Evolutionary conservation across 1,140 invertebrate genomes (phyloP).

Genomic region (Euwallacea similis): DNA sequence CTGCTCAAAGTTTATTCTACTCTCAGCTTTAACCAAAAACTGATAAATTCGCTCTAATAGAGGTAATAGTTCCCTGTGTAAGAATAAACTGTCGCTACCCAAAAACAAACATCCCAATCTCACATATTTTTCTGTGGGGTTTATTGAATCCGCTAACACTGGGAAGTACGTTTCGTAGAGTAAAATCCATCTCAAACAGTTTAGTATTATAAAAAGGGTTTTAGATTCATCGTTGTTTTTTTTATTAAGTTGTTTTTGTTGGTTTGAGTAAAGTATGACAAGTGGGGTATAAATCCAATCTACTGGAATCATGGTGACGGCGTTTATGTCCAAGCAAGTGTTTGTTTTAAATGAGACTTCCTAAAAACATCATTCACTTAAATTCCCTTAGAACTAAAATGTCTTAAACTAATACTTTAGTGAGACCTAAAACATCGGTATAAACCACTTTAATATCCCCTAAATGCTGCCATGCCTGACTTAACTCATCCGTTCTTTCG

Average conservation of each 20-base stretch:
- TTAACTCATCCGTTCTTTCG: constrained; percentile 54
- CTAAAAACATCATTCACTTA: too few species aligned
- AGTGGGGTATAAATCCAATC: constrained; percentile 72
- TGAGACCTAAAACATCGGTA: constrained; percentile 55
- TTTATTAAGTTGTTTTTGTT: constrained; percentile 51
- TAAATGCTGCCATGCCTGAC: constrained; percentile 54
- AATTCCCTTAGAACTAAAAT: too few species aligned
- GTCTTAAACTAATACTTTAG: constrained; percentile 40
- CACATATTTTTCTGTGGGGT: constrained; percentile 60
- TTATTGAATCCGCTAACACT: constrained; percentile 57
- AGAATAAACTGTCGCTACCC: constrained; percentile 61
- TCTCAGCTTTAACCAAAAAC: constrained; percentile 52
- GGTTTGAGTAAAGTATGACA: constrained; percentile 61
- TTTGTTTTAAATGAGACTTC: too few species aligned
- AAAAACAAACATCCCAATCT: constrained; percentile 61
- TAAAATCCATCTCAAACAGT: constrained; percentile 61
- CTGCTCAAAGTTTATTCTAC: constrained; percentile 59
- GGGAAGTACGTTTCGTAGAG: constrained; percentile 63
- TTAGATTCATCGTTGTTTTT: constrained; percentile 53
- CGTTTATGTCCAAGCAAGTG: constrained; percentile 46
- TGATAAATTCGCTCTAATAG: constrained; percentile 56
- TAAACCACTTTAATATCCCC: constrained; percentile 59
- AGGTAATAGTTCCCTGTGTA: constrained; percentile 56
- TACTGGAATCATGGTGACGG: constrained; percentile 61
- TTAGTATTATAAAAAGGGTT: constrained; percentile 34